phyloP scores from a whole-genome alignment of 2,888 invertebrate species.

The Micropterix aruncella region DNA sequence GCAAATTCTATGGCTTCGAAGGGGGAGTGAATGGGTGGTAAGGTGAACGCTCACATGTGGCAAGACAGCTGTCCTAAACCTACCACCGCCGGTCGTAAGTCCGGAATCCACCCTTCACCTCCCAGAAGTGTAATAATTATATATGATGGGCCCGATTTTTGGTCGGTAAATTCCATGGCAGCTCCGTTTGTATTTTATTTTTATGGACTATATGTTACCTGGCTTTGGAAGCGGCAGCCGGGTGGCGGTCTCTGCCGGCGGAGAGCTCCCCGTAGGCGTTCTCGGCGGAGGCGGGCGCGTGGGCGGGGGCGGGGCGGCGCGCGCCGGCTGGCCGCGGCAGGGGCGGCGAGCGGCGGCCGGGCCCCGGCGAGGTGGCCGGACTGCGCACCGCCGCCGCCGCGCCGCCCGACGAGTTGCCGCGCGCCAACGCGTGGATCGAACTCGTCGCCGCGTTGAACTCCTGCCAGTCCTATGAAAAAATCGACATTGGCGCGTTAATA shows the following conservation, averaged over 20 bases:
- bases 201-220: slow-evolving; percentile 12
- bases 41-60: no score
- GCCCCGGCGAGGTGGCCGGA: slow-evolving; percentile 41
- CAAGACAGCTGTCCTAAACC: no score
- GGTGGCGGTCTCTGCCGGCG: slow-evolving; percentile 8
- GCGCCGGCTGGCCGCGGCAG: slow-evolving; percentile 13
- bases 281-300: slow-evolving; percentile 18
- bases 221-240: slow-evolving; percentile 5
- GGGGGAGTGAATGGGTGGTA: no score
- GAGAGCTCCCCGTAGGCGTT: slow-evolving; percentile 15
- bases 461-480: slow-evolving; percentile 36
- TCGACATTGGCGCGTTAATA: no score
- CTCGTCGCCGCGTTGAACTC: slow-evolving; percentile 52
- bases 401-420: slow-evolving; percentile 13
- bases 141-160: no score
- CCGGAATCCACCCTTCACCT: no score
- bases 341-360: slow-evolving; percentile 24
- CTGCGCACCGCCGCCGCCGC: slow-evolving; percentile 27
- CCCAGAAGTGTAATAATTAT: no score
- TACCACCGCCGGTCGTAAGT: no score
- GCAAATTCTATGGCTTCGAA: no score
- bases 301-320: slow-evolving; percentile 17
- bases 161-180: no score
- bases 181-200: no score
- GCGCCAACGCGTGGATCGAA: slow-evolving; percentile 38